These are phyloP conservation scores for Aleiodes testaceus DNA, from an alignment of 2,888 invertebrate genomes.

Conservation along the genomic window DNA sequence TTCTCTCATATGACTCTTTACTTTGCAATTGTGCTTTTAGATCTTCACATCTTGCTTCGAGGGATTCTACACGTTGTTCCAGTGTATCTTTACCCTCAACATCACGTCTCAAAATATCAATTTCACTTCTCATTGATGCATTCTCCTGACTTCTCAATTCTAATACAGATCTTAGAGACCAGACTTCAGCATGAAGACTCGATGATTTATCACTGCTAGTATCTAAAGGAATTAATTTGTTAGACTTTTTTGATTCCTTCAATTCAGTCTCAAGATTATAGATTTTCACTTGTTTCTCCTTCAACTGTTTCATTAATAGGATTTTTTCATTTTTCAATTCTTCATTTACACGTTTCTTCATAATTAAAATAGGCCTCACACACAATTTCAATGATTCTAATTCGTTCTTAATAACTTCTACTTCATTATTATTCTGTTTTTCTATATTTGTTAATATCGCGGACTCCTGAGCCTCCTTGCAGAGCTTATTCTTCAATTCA, in stretches of 20 bases:
- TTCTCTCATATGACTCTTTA: conserved; percentile 83
- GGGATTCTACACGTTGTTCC: conserved; percentile 82
- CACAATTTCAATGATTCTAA: conserved; percentile 77
- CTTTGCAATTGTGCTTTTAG: conserved; percentile 83
- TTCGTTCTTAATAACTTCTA: conserved; percentile 32
- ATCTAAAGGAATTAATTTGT: conserved; percentile 74
- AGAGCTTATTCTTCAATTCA: conserved; percentile 72
- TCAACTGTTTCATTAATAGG: conserved; percentile 81
- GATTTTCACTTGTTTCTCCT: conserved; percentile 74
- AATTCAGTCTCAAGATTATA: conserved; percentile 59
- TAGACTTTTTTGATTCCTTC: conserved; percentile 71
- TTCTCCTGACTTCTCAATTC: conserved; percentile 92
- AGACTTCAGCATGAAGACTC: conserved; percentile 81
- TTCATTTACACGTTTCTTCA: conserved; percentile 87
- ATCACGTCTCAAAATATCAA: conserved; percentile 81
- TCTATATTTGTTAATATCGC: conserved; percentile 6
- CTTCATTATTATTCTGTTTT: neutral
- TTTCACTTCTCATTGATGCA: conserved; percentile 82
- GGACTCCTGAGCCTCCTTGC: conserved; percentile 55
- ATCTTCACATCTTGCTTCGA: conserved; percentile 91
- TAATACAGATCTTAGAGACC: conserved; percentile 89
- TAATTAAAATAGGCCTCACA: conserved; percentile 87
- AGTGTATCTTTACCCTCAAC: conserved; percentile 83
- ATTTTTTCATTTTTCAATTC: conserved; percentile 81
- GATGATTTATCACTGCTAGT: conserved; percentile 73